These are phyloP conservation scores for Sylvicapra grimmia DNA, from an alignment of 2,113 vertebrate genomes.

Conservation along the genomic window DNA sequence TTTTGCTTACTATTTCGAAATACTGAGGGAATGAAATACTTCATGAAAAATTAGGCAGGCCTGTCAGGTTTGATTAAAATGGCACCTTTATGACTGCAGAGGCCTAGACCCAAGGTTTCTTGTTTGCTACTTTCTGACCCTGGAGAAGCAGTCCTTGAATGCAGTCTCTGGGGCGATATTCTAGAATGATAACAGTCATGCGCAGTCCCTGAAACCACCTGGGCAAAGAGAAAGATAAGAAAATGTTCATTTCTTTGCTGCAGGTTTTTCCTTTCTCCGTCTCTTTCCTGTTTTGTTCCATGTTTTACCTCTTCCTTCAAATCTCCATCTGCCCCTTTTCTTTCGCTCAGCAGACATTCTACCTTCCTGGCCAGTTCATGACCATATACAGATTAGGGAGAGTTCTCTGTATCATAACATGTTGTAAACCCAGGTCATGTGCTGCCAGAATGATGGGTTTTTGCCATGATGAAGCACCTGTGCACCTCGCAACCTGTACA, in stretches of 20 bases:
- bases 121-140: neutral
- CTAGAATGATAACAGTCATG: neutral
- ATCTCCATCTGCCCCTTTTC: neutral
- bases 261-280: neutral
- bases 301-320: neutral
- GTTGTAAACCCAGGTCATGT: neutral
- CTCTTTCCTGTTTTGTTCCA: neutral
- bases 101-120: neutral
- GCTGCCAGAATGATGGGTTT: neutral
- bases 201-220: too few species aligned
- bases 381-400: neutral
- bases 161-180: neutral
- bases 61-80: neutral
- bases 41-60: neutral
- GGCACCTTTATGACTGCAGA: neutral
- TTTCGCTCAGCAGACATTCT: neutral
- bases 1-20: constrained; percentile 25
- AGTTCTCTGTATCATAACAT: fast-evolving
- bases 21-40: neutral
- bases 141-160: neutral
- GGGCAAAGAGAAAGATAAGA: neutral
- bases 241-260: neutral
- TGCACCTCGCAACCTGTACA: neutral
- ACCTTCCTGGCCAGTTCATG: neutral
- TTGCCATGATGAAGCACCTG: neutral